Evolutionary conservation across 2,797 vertebrate genomes (phyloP), one percentile per base, ranked within the genome.

Genomic region (Triplophysa bombifrons): DNA sequence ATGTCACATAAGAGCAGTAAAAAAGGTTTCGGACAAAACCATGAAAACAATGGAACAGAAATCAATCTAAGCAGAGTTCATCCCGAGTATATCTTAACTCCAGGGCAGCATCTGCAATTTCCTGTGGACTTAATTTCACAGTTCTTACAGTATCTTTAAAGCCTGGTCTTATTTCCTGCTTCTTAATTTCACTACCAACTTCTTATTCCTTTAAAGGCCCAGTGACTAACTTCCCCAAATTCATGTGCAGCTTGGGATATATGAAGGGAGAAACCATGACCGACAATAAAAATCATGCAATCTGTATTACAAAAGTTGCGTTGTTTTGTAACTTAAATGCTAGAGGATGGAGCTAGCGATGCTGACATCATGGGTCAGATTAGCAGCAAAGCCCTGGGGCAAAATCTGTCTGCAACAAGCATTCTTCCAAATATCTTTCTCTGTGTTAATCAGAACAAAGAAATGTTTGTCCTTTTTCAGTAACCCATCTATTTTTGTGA

Each of bases 141-240:
- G 65, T 72, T 68, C 64, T 68, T 56, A 38, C 74, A 58, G 55
- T 82, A 71, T 85, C 71, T 82, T 64, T 38, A 53, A 72, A 58
- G 67, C 76, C 77, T 27, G 67, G 64, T 61, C 56, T 81, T 80
- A 84, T 80, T 87, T 85, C 86, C 80, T 80, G 82, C 70, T 76
- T 67, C 58, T 73, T 73, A 56, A 48, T 76, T 74, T 19, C 50
- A 8, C 73, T 50, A 48, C 51, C 67, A 44, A 30, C 76, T 34
- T 69, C 56, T 84, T 22, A 70, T 61, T 79, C 48, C 56, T 77
- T 68, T 34, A 67, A 84, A 77, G 73, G 50, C 34, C 34, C 34
- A 44, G 50, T 68, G 34, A 66, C 11, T 74, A 61, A 82, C 19
- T 30, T 69, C 14, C 27, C 9, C 60, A 60, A 77, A 68, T 68